phyloP scores from a whole-genome alignment of 2,113 vertebrate genomes.

The Nerophis ophidion region DNA sequence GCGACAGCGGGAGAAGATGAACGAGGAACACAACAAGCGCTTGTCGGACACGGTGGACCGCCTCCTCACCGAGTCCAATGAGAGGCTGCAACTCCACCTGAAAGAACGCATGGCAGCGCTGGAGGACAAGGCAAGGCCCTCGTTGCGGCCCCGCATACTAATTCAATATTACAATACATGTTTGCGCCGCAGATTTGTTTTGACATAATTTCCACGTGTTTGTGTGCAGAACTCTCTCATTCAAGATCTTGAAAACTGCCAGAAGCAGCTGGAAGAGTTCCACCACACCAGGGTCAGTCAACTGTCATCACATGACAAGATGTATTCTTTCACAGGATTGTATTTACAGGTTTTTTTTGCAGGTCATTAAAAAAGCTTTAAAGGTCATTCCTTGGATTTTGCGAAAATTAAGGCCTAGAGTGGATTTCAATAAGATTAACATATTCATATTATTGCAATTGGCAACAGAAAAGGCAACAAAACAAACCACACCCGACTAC shows the following conservation, averaged over 20 bases:
- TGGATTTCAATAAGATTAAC: too few relatives aligned
- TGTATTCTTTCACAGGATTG: neutral
- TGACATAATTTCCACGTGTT: conserved; percentile 10
- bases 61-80: conserved; percentile 90
- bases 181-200: conserved; percentile 3
- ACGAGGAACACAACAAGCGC: conserved; percentile 93
- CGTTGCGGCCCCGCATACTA: conserved; percentile 9
- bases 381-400: too few relatives aligned
- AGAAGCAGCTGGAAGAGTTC: conserved; percentile 90
- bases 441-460: too few relatives aligned
- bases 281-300: conserved; percentile 84
- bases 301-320: neutral
- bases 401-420: too few relatives aligned
- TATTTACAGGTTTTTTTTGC: too few relatives aligned
- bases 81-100: conserved; percentile 91
- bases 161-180: conserved; percentile 2
- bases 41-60: conserved; percentile 93
- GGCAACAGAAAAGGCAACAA: too few relatives aligned
- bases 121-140: conserved; percentile 81
- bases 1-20: conserved; percentile 97
- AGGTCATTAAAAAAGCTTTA: too few relatives aligned
- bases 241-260: conserved; percentile 90
- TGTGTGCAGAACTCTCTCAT: conserved; percentile 83
- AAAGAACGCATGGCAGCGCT: conserved; percentile 94
- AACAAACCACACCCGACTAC: too few relatives aligned